Evolutionary conservation across 2,888 invertebrate genomes (phyloP), one percentile per base, ranked within the genome.

Genomic region (Phortica magna): DNA sequence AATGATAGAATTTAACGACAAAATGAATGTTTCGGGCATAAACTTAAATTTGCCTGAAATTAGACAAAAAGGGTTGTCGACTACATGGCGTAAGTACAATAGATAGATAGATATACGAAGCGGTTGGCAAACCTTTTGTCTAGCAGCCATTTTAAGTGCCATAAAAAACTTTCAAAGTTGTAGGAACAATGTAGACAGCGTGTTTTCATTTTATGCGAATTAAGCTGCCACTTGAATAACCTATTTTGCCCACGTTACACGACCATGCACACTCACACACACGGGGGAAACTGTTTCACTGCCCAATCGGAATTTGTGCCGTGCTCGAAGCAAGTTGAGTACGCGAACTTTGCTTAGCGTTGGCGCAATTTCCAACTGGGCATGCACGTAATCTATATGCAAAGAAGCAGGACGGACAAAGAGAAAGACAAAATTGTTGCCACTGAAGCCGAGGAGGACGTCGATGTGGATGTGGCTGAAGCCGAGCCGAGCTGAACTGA

Each of bases 191-290:
- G 90, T 90, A 90, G 90, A 90, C 90, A 90, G 89, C 90, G 90
- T 90, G 90, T 90, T 90, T 90, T 89, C 90, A 90, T 90, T 90
- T 90, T 90, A 90, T 90, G 90, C 90, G 90, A 90, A 88, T 90
- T 90, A 90, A 90, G 89, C 90, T 88, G 89, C 87, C 90, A 89
- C 90, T 90, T 89, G 88, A 89, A 89, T 87, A 89, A 90, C 88
- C 82, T 82, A 82, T 84, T 83, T 83, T 82, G 83, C 84, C 82
- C 73, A 77, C 78, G 73, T 80, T 79, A 79, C 79, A 80, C 79
- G 77, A 80, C 76, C 76, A 75, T 77, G 77, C 78, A 79, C 67
- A 64, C 73, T 68, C 57, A 74, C 68, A 73, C 74, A 74, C 48
- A 68, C 59, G 31, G 31, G 31, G 17, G 61, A 61, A 61, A 61